Conservation (phyloP, 2,113 vertebrate species). For the Rousettus leschenaultii region DNA sequence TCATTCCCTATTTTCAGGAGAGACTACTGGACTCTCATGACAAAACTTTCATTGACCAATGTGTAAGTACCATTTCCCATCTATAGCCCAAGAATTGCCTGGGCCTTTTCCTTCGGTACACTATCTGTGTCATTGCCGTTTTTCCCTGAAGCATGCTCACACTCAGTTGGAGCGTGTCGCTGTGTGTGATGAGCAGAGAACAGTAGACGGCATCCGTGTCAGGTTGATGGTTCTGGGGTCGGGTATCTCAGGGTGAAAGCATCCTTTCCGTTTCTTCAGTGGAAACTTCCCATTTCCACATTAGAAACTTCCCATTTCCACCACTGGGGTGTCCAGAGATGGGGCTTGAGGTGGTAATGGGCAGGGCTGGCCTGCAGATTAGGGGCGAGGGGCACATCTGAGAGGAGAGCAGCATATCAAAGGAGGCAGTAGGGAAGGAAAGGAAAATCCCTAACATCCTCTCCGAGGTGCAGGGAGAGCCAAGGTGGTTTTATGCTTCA, state of each 20-base stretch:
- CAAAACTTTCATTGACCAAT: neutral
- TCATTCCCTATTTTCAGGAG: constrained; percentile 30
- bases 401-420: neutral
- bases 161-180: rapidly evolving
- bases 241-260: neutral
- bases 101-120: too few relatives aligned
- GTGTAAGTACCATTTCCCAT: constrained; percentile 39
- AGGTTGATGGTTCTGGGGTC: neutral
- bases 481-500: neutral
- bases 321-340: neutral
- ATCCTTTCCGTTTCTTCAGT: neutral
- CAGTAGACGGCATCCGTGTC: neutral
- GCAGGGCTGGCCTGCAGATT: neutral
- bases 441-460: neutral
- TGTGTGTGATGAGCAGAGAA: neutral
- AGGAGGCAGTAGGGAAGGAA: neutral
- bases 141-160: neutral
- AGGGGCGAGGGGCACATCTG: neutral
- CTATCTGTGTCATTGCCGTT: neutral
- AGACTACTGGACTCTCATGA: neutral
- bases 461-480: neutral
- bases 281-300: neutral
- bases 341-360: neutral
- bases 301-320: neutral
- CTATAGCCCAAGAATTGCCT: neutral